Base-by-base conservation (phyloP, 2,113 vertebrate species). In the Amia ocellicauda region DNA sequence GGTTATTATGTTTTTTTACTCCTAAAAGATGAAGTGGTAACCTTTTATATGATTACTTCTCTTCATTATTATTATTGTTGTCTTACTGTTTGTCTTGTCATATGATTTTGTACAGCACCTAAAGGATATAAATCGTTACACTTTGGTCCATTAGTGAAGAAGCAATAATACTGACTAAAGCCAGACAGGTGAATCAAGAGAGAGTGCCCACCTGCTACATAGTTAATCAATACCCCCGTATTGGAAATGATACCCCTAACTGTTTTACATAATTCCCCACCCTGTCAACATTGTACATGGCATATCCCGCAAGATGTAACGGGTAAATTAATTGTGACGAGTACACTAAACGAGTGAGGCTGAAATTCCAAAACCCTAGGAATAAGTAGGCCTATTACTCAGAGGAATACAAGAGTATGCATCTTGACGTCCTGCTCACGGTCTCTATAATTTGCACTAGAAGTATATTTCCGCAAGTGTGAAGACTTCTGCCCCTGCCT, bases 1-100 rank as follows among this genome's bases (percentile, higher is more conserved):
- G 14, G 40, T 49, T 16, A 28, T 7, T 61, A 22, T 47, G n/a
- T 58, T 3, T 20, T 56, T 41, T 65, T 41, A 20, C 24, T 58
- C 31, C 31, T 31, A 9, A 27, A 24, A 27, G 50, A 45, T 42
- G 36, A n/a, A 53, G 5, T 36, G 14, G 7, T 27, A 52, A 24
- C 11, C 26, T 42, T 28, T n/a, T n/a, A 7, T 40, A 55, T 2
- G 24, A 23, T 11, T 36, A 55, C 7, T 2, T 43, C 17, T 23
- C 5, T 36, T 43, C 9, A 42, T 36, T 40, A 9, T 14, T 3
- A 11, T 53, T 62, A 40, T 24, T 16, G 24, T 11, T 16, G 52
- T 11, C 13, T 24, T 16, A 22, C 14, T 53, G 2, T 3, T 8
- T 24, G 8, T 53, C 27, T 26, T 16, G 17, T 26, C 10, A 16